Conservation (phyloP, 2,888 invertebrate genomes). For the Tineola bisselliella region DNA sequence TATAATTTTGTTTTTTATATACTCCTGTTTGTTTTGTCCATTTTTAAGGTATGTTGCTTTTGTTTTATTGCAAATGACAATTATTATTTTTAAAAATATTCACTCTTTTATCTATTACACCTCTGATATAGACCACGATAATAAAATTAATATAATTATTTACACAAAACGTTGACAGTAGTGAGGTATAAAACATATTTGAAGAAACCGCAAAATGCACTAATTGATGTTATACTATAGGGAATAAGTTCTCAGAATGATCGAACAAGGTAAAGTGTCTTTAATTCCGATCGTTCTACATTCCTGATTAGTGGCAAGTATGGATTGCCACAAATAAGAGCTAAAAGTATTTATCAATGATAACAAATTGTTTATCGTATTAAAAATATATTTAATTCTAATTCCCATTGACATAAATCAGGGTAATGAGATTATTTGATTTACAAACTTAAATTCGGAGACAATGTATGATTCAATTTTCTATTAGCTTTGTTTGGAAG, state of each 20-base stretch:
- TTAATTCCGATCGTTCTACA: background rate
- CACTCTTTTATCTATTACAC: too few species aligned
- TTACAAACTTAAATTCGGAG: background rate
- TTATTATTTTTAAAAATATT: too few species aligned
- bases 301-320: background rate
- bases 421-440: background rate
- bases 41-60: too few species aligned
- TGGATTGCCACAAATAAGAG: background rate
- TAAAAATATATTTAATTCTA: background rate
- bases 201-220: background rate
- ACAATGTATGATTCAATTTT: too few species aligned
- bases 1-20: too few species aligned
- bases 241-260: background rate
- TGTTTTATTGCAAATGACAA: too few species aligned
- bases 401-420: slow-evolving; percentile 2
- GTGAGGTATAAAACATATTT: background rate
- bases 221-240: background rate
- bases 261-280: background rate
- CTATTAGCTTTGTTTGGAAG: too few species aligned
- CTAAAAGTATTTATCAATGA: background rate
- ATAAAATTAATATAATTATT: too few species aligned
- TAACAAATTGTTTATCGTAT: background rate
- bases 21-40: too few species aligned
- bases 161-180: too few species aligned
- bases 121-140: too few species aligned